Base-by-base conservation (phyloP, 2,113 vertebrate genomes). In the Burhinus bistriatus region DNA sequence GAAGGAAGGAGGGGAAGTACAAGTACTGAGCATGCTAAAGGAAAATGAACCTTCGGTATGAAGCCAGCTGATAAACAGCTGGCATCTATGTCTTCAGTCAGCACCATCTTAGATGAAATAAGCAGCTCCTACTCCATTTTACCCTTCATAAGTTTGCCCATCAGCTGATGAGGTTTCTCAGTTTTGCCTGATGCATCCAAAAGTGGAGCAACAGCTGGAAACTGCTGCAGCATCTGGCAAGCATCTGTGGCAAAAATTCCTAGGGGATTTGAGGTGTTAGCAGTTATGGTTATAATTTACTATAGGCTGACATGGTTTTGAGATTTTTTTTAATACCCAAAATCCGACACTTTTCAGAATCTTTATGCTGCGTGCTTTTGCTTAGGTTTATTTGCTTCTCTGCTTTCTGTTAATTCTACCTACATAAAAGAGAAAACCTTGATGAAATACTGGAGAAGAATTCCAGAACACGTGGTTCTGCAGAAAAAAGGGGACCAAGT, bases 221-320 rank as follows among this genome's bases (percentile, higher is more conserved):
- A 94, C 11, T 36, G 8, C 54, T 62, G 77, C 84, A 95, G 77
- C 93, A 96, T 92, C 81, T 95, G 94, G 83, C 65, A 89, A 84
- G 78, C 70, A 95, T 57, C 81, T 96, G 83, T 70, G 42, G 36
- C 87, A 95, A 85, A 91, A 94, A 93, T 87, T 93, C 84, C 70
- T 85, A 83, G 44, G 80, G 62, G 62, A 93, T 85, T 87, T 82
- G 32, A 94, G 62, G 73, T 69, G 92, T 69, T 68, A 79, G 81
- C 25, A 23, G 9, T 58, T 65, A 92, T 54, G 73, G 42, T 75
- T 93, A 71, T 89, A 86, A 93, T 87, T 95, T 90, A 83, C 44
- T 75, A 47, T 5, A 81, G 44, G 45, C n/a, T 75, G 42, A 77
- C 59, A 77, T 51, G 27, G 3, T 83, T 83, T 73, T 49, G 52